These are phyloP conservation scores for Drosophila nasuta DNA, from an alignment of 1,140 invertebrate species.

Conservation along the genomic window DNA sequence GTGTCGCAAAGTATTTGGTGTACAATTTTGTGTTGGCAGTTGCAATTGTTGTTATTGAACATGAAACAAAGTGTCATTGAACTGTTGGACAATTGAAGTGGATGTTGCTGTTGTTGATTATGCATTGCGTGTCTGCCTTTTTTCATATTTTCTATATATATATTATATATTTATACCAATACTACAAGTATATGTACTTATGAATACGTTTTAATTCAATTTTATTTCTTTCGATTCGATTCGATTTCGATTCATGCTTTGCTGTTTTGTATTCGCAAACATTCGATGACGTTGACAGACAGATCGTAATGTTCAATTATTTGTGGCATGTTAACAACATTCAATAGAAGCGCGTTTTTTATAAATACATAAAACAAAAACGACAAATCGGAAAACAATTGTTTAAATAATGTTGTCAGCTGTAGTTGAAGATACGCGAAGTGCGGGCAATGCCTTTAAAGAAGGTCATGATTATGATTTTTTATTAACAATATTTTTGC, in stretches of 20 bases:
- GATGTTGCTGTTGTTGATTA: slow-evolving; percentile 37
- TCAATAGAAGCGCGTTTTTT: slow-evolving; percentile 51
- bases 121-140: slow-evolving; percentile 57
- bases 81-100: slow-evolving; percentile 47
- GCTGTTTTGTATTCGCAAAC: slow-evolving; percentile 46
- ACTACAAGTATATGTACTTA: slow-evolving; percentile 7
- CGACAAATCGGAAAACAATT: slow-evolving; percentile 49
- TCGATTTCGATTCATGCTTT: slow-evolving; percentile 46
- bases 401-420: slow-evolving; percentile 65
- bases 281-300: slow-evolving; percentile 49
- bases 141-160: slow-evolving; percentile 28
- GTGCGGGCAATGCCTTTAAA: slow-evolving; percentile 54
- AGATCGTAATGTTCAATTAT: slow-evolving; percentile 44
- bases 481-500: slow-evolving; percentile 31
- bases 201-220: slow-evolving; percentile 52
- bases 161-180: slow-evolving; percentile 6
- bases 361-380: slow-evolving; percentile 9
- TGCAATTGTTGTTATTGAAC: slow-evolving; percentile 76
- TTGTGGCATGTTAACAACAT: slow-evolving; percentile 54
- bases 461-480: slow-evolving; percentile 52
- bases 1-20: background rate
- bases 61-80: slow-evolving; percentile 69
- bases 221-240: slow-evolving; percentile 52
- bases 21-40: slow-evolving; percentile 30
- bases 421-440: slow-evolving; percentile 39